phyloP scores from a whole-genome alignment of 2,113 vertebrate genomes.

The Psittacara wagleri region DNA sequence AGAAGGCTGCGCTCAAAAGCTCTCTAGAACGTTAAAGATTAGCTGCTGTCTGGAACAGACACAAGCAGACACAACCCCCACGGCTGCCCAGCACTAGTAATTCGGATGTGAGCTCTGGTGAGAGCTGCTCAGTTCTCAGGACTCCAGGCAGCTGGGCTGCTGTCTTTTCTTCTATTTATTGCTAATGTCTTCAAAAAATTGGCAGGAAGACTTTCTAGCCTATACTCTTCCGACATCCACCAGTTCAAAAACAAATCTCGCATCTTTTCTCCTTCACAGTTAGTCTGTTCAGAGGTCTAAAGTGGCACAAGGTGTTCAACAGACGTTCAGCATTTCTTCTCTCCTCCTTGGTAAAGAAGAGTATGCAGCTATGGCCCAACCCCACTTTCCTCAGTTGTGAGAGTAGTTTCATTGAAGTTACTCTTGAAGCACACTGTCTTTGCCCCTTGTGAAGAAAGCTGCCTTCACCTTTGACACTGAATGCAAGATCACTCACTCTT shows the following conservation, averaged over 20 bases:
- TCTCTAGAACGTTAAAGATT: not conserved
- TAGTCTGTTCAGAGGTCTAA: not conserved
- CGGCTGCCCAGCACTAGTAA: not conserved
- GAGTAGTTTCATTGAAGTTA: not conserved
- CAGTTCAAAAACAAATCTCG: not conserved
- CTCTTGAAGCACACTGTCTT: not conserved
- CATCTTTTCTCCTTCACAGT: not conserved
- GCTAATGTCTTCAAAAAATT: not conserved
- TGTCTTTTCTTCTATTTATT: not conserved
- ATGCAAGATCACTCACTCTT: not conserved
- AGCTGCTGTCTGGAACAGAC: not conserved
- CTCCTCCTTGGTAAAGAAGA: not conserved
- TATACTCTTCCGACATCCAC: not conserved
- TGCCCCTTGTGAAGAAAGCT: not conserved
- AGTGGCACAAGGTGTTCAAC: not conserved
- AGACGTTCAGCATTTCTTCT: not conserved
- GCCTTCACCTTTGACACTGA: slow-evolving; percentile 16
- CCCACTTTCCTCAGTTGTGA: not conserved
- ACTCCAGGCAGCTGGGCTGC: not conserved
- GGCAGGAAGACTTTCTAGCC: not conserved
- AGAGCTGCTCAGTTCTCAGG: not conserved
- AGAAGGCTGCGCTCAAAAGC: not conserved
- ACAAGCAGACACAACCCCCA: not conserved
- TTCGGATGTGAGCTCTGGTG: not conserved
- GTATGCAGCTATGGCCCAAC: not conserved